Conservation (phyloP, 2,113 vertebrate genomes). For the Platichthys stellatus region DNA sequence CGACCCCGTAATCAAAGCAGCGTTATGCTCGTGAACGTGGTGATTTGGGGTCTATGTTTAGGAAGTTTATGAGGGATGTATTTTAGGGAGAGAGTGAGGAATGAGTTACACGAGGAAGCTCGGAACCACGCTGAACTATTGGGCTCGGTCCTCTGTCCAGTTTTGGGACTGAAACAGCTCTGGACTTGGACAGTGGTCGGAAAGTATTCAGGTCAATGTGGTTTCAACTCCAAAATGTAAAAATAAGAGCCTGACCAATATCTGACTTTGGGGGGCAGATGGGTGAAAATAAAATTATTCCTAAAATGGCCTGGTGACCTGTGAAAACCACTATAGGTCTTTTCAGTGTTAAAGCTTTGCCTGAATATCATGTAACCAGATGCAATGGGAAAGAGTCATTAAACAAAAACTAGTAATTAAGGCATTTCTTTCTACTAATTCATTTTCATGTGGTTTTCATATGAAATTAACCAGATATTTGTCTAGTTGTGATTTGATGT, state of each 20-base stretch:
- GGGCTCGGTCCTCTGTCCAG: background rate
- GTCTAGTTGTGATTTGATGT: too few relatives aligned
- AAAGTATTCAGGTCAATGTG: background rate
- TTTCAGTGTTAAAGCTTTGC: too few relatives aligned
- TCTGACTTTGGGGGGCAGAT: too few relatives aligned
- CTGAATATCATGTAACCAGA: too few relatives aligned
- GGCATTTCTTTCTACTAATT: too few relatives aligned
- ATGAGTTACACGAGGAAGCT: constrained; percentile 8
- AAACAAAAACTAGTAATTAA: too few relatives aligned
- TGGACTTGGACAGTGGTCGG: background rate
- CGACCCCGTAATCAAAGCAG: constrained; percentile 57
- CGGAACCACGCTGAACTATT: background rate
- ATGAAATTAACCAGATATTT: too few relatives aligned
- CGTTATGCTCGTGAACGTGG: constrained; percentile 29
- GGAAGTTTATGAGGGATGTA: constrained; percentile 28
- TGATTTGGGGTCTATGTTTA: constrained; percentile 53
- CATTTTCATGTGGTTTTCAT: too few relatives aligned
- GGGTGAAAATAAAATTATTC: too few relatives aligned
- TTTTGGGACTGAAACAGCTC: background rate
- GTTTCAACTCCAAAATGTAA: background rate
- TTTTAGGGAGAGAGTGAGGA: constrained; percentile 43
- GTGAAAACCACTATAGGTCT: too few relatives aligned
- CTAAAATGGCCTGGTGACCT: too few relatives aligned
- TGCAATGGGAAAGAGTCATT: too few relatives aligned
- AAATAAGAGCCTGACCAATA: background rate